phyloP scores from a whole-genome alignment of 2,888 invertebrate genomes.

The Pachymerium ferrugineum region DNA sequence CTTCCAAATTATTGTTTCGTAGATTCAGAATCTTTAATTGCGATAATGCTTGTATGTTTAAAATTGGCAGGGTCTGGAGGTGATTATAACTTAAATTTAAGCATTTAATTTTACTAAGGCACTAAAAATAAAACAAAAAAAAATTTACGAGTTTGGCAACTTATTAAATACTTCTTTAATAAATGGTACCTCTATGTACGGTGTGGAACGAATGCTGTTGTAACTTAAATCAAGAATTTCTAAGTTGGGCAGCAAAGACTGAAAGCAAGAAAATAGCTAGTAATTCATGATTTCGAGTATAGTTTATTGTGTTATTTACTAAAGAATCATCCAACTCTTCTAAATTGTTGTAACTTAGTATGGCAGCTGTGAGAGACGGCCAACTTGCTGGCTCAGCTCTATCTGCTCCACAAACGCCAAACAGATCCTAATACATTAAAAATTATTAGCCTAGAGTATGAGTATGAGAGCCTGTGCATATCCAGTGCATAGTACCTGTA shows the following conservation, averaged over 20 bases:
- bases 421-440: not conserved
- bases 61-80: not conserved
- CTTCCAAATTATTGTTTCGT: conserved; percentile 28
- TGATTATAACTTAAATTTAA: conserved; percentile 11
- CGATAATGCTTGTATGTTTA: not conserved
- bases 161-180: not conserved
- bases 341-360: conserved; percentile 12
- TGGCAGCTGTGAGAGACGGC: not conserved
- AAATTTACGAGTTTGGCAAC: not conserved
- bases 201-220: not conserved
- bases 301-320: not conserved
- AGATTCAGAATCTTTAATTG: not conserved
- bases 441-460: not conserved
- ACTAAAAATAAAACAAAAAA: not conserved
- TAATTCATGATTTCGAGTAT: not conserved
- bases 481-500: not conserved
- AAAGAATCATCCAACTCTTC: conserved; percentile 5
- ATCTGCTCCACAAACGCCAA: conserved; percentile 21
- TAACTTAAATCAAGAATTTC: conserved; percentile 17
- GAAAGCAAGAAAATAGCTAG: not conserved
- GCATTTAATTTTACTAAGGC: not conserved
- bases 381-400: not conserved
- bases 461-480: not conserved
- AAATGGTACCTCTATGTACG: not conserved
- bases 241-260: not conserved